Percentiles rank a stretch among this genome's conserved stretches.
Conservation (phyloP, 1,140 invertebrate species). For the Drosophila saltans region DNA sequence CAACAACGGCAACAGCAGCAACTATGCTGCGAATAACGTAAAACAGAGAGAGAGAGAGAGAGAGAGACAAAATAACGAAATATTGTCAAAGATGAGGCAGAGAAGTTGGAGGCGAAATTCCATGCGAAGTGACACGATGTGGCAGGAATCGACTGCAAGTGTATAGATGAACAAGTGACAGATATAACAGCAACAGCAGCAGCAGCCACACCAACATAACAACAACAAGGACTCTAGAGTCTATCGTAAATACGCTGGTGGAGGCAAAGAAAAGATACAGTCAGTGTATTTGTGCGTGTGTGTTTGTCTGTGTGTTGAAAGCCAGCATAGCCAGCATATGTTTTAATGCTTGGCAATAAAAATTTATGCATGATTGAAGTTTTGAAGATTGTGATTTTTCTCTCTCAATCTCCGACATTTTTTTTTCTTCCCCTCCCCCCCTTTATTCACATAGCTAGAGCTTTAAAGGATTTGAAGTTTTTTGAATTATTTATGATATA, state of each 20-base stretch:
- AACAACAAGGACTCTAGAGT: slow-evolving; percentile 33
- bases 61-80: slow-evolving; percentile 23
- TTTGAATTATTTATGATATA: slow-evolving; percentile 62
- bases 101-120: slow-evolving; percentile 17
- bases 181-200: slow-evolving; percentile 41
- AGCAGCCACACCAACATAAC: slow-evolving; percentile 31
- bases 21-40: slow-evolving; percentile 36
- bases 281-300: neutral
- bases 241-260: slow-evolving; percentile 42
- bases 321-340: slow-evolving; percentile 41
- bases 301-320: neutral
- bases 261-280: neutral
- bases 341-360: slow-evolving; percentile 70
- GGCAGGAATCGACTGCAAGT: slow-evolving; percentile 49
- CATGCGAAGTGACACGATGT: slow-evolving; percentile 39
- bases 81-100: slow-evolving; percentile 37
- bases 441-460: neutral
- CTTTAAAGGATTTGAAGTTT: slow-evolving; percentile 34
- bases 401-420: slow-evolving; percentile 14
- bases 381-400: slow-evolving; percentile 53
- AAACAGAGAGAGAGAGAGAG: neutral
- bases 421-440: neutral
- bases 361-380: slow-evolving; percentile 77
- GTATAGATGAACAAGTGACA: slow-evolving; percentile 65
- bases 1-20: slow-evolving; percentile 23